Base-by-base conservation (phyloP, 2,797 vertebrate species). In the Protosalanx chinensis region DNA sequence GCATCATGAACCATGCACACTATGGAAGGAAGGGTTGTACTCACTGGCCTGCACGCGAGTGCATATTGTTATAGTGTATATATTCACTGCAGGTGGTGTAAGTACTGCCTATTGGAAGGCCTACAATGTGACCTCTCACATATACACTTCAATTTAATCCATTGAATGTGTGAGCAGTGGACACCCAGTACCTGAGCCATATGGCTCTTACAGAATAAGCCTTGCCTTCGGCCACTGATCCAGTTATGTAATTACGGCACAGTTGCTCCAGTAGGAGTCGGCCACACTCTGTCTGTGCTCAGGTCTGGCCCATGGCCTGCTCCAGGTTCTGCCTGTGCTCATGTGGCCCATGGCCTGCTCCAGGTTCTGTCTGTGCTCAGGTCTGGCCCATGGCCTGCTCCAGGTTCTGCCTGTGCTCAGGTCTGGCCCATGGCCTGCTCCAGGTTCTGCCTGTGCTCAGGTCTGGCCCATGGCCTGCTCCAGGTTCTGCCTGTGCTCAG, bases 231-330 rank as follows among this genome's bases (percentile, higher is more conserved):
- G 70, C 57, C 75, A 27, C 85, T 91, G 84, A 93, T 91, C 91
- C 91, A 91, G 87, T 93, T 90, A 91, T 85, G 75, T 89, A 86
- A 86, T 93, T 92, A 92, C 66, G 78, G 81, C 60, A 30, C 4
- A 80, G 72, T 51, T 82, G 78, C 78, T 53, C 10, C 69, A 59
- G 41, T 69, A 56, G 70, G 72, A 16, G 29, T 20, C 18, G n/a
- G 41, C 51, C 10, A 27, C 7, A 63, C n/a, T 71, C 53, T 30
- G 23, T 10, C 41, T 23, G 3, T 53, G 1, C 53, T 4, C n/a
- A 16, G 33, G 30, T 4, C 5, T 62, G 60, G 60, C 60, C 18
- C 30, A 62, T 23, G 56, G 56, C n/a, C n/a, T 58, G 56, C 56
- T 58, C 8, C 15, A 58, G n/a, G 56, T 58, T 58, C 23, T 27